Evolutionary conservation across 2,113 vertebrate genomes (phyloP), one percentile per base, ranked within the genome.

Genomic region (Nycticryphes semicollaris): DNA sequence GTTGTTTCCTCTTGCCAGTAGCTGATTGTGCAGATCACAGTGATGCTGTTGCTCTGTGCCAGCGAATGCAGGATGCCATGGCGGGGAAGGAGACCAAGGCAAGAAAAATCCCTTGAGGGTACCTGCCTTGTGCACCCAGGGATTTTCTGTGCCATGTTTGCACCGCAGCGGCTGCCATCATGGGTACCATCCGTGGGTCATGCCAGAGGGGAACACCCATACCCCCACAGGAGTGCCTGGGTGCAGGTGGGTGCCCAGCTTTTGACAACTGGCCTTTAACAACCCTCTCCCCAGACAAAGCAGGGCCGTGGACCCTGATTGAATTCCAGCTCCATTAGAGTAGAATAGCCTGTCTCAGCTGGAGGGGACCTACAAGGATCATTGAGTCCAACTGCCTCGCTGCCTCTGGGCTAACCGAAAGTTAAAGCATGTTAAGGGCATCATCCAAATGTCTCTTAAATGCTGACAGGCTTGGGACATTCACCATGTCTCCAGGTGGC

Each of bases 101-200:
- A 64, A 87, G n/a, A 19, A n/a, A 20, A 70, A 12, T n/a, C 54
- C 20, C 16, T 73, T 0, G 12, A 7, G 47, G 35, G 5, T 45
- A 1, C 24, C 19, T 4, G 3, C 23, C 23, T 6, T 0, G 4
- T 25, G 24, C 35, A 9, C 10, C 8, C 24, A 21, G 28, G 47
- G n/a, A 21, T 37, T 63, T 8, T n/a, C 43, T 3, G 4, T 73
- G 73, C 41, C 2, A 0, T 22, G 14, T 72, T 18, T 79, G 3
- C 19, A 16, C 12, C 6, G 1, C 11, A 25, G 72, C 23, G 47
- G 72, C 66, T 62, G 50, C 60, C 24, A 2, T 50, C 14, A 37
- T 1, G 3, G 43, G 60, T 3, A 0, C 27, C 2, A 16, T 39
- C 43, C 0, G 0, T 63, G 80, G 43, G 50, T 69, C 48, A 25